A percentile compares a stretch with the other conserved stretches of the same genome.
These are phyloP conservation scores for Amia ocellicauda DNA, from an alignment of 2,113 vertebrate genomes.

Conservation along the genomic window DNA sequence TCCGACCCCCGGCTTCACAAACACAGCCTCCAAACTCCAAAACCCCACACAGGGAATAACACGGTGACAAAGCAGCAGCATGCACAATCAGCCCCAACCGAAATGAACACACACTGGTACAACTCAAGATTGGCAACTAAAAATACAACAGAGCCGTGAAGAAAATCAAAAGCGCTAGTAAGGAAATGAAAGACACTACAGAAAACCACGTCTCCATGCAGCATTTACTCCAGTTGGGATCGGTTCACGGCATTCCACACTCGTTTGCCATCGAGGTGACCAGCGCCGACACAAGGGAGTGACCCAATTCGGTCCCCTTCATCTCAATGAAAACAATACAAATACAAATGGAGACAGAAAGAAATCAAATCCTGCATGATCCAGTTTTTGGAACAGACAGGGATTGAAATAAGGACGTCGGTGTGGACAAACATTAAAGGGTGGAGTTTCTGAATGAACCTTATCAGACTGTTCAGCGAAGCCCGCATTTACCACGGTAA, in stretches of 20 bases:
- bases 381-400: conserved; percentile 4
- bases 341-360: not conserved
- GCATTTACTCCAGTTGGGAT: not conserved
- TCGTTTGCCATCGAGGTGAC: too few species aligned
- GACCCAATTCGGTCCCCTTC: not conserved
- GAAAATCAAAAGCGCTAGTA: not conserved
- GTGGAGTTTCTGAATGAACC: conserved; percentile 37
- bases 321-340: not conserved
- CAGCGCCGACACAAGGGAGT: not conserved
- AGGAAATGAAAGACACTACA: not conserved
- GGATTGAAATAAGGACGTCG: conserved; percentile 15
- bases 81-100: conserved; percentile 27
- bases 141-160: not conserved
- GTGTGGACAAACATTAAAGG: conserved; percentile 5
- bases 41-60: conserved; percentile 9
- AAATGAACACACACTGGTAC: not conserved
- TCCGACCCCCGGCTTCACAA: not conserved
- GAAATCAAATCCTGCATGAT: not conserved
- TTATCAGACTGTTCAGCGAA: conserved; percentile 26
- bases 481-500: too few species aligned
- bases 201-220: conserved; percentile 8
- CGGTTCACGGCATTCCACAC: not conserved
- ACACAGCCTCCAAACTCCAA: conserved; percentile 15
- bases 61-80: too few species aligned
- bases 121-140: not conserved